Evolutionary conservation across 2,797 vertebrate genomes (phyloP).

Genomic region (Macroramphosus scolopax): DNA sequence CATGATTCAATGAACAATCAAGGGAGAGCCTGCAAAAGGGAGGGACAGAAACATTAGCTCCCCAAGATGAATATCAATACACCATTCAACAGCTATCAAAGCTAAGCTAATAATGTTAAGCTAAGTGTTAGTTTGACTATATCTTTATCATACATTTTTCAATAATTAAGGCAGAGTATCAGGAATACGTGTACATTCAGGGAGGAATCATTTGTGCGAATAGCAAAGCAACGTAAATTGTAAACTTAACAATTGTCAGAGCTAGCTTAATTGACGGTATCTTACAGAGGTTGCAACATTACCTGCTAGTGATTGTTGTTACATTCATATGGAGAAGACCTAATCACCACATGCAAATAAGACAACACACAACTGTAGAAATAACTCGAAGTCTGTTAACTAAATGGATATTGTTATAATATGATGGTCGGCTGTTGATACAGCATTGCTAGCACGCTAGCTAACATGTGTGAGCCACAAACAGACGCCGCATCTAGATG

Average conservation of each 20-base stretch:
- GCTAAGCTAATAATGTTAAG: slow-evolving; percentile 15
- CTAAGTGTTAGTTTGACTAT: too few species aligned
- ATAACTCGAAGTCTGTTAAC: fast-evolving
- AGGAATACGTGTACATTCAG: fast-evolving
- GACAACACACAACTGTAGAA: not conserved
- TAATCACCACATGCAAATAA: slow-evolving; percentile 29
- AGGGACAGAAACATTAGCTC: too few species aligned
- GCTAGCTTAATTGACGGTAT: too few species aligned
- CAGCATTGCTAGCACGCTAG: slow-evolving; percentile 30
- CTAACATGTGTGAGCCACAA: slow-evolving; percentile 57
- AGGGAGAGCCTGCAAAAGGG: slow-evolving; percentile 21
- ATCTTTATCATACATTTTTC: not conserved
- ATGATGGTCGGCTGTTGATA: not conserved
- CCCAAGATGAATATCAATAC: too few species aligned
- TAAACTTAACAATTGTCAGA: slow-evolving; percentile 6
- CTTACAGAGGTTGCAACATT: too few species aligned
- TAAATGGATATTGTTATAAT: not conserved
- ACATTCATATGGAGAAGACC: slow-evolving; percentile 9
- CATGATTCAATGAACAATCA: slow-evolving; percentile 58
- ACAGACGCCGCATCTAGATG: slow-evolving; percentile 36
- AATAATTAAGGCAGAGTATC: too few species aligned
- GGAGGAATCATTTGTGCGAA: not conserved
- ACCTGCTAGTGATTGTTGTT: slow-evolving; percentile 32
- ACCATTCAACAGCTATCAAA: not conserved
- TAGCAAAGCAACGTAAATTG: not conserved